Evolutionary conservation across 2,888 invertebrate genomes (phyloP).

Genomic region (Cheilosia urbana): DNA sequence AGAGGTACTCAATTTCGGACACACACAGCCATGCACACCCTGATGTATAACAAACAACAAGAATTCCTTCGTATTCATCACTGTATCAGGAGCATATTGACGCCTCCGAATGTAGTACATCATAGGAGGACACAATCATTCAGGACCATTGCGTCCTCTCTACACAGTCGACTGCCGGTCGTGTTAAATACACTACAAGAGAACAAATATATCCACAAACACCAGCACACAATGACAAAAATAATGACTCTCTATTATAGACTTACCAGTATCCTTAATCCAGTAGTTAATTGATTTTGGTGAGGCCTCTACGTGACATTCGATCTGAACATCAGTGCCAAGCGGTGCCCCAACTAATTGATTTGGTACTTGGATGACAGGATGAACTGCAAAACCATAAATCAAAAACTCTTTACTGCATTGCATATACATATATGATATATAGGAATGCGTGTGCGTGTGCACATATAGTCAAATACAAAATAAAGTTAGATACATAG

Average conservation of each 20-base stretch:
- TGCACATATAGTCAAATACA: slow-evolving; percentile 27
- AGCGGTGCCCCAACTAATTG: slow-evolving; percentile 95
- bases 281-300: slow-evolving; percentile 96
- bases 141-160: slow-evolving; percentile 10
- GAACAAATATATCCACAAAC: slow-evolving; percentile 55
- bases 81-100: slow-evolving; percentile 61
- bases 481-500: slow-evolving; percentile 14
- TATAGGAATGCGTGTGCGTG: slow-evolving; percentile 46
- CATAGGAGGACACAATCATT: slow-evolving; percentile 7
- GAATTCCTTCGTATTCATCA: slow-evolving; percentile 69
- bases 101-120: slow-evolving; percentile 58
- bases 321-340: slow-evolving; percentile 93
- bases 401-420: slow-evolving; percentile 72
- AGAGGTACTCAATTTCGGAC: slow-evolving; percentile 60
- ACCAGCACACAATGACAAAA: slow-evolving; percentile 68
- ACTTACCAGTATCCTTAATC: slow-evolving; percentile 93
- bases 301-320: slow-evolving; percentile 95
- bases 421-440: slow-evolving; percentile 38
- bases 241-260: slow-evolving; percentile 74
- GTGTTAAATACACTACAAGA: slow-evolving; percentile 50
- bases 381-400: slow-evolving; percentile 88
- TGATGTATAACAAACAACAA: slow-evolving; percentile 43
- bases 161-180: slow-evolving; percentile 30
- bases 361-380: slow-evolving; percentile 95
- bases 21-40: slow-evolving; percentile 15